Evolutionary conservation across 2,113 vertebrate species (phyloP).

Genomic region (Tenebrosternarchus preto): DNA sequence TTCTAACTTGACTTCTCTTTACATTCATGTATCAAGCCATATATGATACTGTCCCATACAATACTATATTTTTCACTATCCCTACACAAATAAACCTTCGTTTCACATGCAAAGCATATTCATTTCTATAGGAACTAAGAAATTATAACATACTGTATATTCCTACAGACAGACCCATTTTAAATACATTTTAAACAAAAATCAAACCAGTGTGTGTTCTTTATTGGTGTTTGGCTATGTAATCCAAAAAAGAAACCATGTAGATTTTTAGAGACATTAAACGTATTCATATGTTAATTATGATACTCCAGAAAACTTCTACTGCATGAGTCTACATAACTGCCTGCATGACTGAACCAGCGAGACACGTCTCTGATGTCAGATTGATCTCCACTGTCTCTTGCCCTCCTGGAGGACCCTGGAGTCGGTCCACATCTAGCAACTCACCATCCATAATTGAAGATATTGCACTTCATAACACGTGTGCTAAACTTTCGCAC

Average conservation of each 20-base stretch:
- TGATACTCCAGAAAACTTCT: no score
- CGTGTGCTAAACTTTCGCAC: conserved; percentile 36
- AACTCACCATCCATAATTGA: conserved; percentile 52
- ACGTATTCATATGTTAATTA: no score
- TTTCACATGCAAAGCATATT: neutral
- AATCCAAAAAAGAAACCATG: no score
- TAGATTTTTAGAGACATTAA: no score
- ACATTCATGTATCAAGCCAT: neutral
- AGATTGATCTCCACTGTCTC: neutral
- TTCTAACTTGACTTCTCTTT: neutral
- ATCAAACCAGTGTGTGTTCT: no score
- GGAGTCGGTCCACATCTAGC: conserved; percentile 13
- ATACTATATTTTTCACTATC: neutral
- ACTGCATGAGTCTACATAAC: no score
- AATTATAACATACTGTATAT: no score
- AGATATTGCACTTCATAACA: conserved; percentile 45
- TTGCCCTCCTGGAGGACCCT: neutral
- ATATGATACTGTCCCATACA: neutral
- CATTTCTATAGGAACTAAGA: no score
- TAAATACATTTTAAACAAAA: no score
- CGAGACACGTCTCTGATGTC: neutral
- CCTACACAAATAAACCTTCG: neutral
- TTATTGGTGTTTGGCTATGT: no score
- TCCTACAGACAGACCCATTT: no score
- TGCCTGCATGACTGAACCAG: neutral